Percentiles rank a stretch among this genome's conserved stretches.
Evolutionary conservation across 2,888 invertebrate species (phyloP).

Genomic region (Tortricodes alternella): DNA sequence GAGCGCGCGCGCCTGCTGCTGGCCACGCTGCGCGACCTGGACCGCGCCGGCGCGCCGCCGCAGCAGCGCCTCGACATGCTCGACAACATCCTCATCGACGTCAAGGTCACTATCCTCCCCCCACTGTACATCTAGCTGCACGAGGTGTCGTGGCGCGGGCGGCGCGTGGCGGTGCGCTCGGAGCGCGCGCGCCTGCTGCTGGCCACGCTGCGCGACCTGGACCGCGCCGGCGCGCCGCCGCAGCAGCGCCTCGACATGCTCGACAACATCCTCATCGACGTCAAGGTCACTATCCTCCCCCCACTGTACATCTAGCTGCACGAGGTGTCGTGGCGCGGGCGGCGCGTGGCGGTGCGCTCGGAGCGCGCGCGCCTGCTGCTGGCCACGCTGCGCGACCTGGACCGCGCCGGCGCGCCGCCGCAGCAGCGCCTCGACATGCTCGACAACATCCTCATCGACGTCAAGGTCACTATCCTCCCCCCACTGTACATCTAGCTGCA

Average conservation of each 20-base stretch:
- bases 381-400: constrained; percentile 89
- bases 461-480: no score
- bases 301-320: no score
- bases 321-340: constrained; percentile 96
- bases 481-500: no score
- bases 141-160: constrained; percentile 96
- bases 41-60: constrained; percentile 85
- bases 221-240: constrained; percentile 85
- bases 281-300: no score
- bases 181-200: constrained; percentile 92
- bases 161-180: constrained; percentile 91
- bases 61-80: constrained; percentile 91
- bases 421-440: constrained; percentile 91
- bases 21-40: constrained; percentile 89
- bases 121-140: no score
- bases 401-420: constrained; percentile 85
- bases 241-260: constrained; percentile 91
- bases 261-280: constrained; percentile 96
- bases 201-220: constrained; percentile 89
- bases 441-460: constrained; percentile 96
- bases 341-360: constrained; percentile 91
- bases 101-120: no score
- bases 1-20: constrained; percentile 92
- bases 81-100: constrained; percentile 96
- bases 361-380: constrained; percentile 92